Evolutionary conservation across 2,113 vertebrate genomes (phyloP).

Genomic region (Lagenorhynchus albirostris): DNA sequence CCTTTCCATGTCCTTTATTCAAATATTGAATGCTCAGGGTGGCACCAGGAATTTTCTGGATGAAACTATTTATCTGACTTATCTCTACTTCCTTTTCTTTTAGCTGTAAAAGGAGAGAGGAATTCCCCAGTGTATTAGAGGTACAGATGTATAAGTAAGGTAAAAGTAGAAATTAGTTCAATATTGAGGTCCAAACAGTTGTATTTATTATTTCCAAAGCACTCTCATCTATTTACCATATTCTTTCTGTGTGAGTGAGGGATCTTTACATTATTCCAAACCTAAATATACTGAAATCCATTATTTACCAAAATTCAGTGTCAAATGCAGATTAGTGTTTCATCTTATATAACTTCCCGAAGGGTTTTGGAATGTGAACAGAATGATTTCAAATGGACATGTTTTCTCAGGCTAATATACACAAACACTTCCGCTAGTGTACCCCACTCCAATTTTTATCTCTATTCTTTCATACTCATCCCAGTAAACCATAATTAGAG

Average conservation of each 20-base stretch:
- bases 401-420: not conserved
- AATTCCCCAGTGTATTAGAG: not conserved
- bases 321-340: not conserved
- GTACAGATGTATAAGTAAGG: not conserved
- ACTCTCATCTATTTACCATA: not conserved
- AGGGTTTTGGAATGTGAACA: not conserved
- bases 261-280: not conserved
- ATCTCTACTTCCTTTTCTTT: not conserved
- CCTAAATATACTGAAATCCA: not conserved
- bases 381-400: not conserved
- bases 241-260: not conserved
- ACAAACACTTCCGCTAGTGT: not conserved
- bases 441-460: not conserved
- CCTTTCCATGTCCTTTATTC: not conserved
- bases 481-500: slow-evolving; percentile 38
- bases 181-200: not conserved
- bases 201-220: not conserved
- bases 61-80: not conserved
- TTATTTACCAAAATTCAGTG: not conserved
- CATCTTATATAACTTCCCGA: not conserved
- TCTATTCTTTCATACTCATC: not conserved
- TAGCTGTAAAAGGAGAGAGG: not conserved
- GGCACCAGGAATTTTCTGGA: not conserved
- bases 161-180: not conserved
- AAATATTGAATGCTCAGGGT: not conserved